Evolutionary conservation across 2,113 vertebrate species (phyloP), one percentile per base, ranked within the genome.

Genomic region (rat (Rattus norvegicus)): DNA sequence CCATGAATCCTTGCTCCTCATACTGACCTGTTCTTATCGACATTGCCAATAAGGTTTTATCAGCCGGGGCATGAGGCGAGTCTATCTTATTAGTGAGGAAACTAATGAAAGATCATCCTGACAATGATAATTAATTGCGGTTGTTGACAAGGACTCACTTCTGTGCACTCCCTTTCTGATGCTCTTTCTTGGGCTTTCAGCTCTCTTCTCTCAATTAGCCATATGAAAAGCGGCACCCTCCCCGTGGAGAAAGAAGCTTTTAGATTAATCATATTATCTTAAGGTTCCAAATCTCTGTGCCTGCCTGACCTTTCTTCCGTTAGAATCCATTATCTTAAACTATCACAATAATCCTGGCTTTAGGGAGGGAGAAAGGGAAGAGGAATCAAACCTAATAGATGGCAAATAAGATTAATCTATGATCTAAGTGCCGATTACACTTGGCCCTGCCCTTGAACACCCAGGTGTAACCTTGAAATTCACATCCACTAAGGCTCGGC

Each of bases 191-290:
- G 88, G 98, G 91, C 94, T 99, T 97, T 98, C 97, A 95, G 98
- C 72, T 97, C 95, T 96, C 97, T 96, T 94, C 98, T 98, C 98
- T 99, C 99, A 99, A 99, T 99, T 99, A 99, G 99, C 99, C 98
- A 86, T 99, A 98, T 99, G 99, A 99, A 95, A 99, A 99, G 99
- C 99, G 97, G 98, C 97, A 98, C 98, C 99, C 99, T 98, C 99
- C 99, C 99, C 98, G 98, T 99, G 98, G 98, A 98, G 99, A 99
- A 99, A 99, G 99, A 99, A 99, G 99, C 99, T 99, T 99, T 99
- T 99, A 99, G 99, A 99, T 99, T 99, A 99, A 99, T 99, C 99
- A 99, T 99, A 99, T 99, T 99, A 99, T 99, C 99, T 99, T 99
- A 99, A 99, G 99, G 99, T 99, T 99, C 99, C 99, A 99, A 99